Base-by-base conservation (phyloP, 2,888 invertebrate species). In the Nemoura dubitans region DNA sequence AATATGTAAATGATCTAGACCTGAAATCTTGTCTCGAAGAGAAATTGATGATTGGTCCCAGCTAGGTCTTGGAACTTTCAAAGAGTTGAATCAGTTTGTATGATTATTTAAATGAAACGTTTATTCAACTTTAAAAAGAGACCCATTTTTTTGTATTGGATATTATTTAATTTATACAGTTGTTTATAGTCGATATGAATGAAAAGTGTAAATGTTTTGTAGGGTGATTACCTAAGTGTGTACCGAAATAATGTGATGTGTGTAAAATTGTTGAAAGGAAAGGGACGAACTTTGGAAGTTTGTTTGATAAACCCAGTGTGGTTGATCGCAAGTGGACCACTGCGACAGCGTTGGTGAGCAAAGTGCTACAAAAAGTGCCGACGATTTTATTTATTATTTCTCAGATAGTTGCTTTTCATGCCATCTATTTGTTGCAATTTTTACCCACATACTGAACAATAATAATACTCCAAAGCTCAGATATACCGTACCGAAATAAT, bases 81-180 rank as follows among this genome's bases (percentile, higher is more conserved):
- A 14, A 59, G 10, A 36, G 36, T 36, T 36, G 36, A 36, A 36
- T n/a, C n/a, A 36, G 14, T 59, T 21, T 59, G 59, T 59, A 59
- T 59, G 59, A 59, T 59, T 36, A 3, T 36, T 59, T 16, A 59
- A 59, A 7, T 7, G 21, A 59, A 59, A 59, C n/a, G n/a, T 59
- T 59, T 16, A 59, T 21, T 59, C 59, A 59, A 59, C 59, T 59
- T 59, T 59, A 59, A 59, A 36, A 59, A 59, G 59, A 59, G 3
- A 59, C 36, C 10, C 10, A 7, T 59, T 59, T 59, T 59, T 59
- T 59, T 59, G 59, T 59, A 59, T 59, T 59, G 3, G 59, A 59
- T 59, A 59, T 59, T 59, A 59, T 59, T 59, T 59, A 59, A 59
- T 59, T 59, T 59, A 59, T 59, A 59, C 59, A 59, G 59, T 59